A percentile compares a stretch with the other conserved stretches of the same genome.
These are phyloP conservation scores for Nettapus auritus DNA, from an alignment of 2,113 vertebrate species.

Conservation along the genomic window DNA sequence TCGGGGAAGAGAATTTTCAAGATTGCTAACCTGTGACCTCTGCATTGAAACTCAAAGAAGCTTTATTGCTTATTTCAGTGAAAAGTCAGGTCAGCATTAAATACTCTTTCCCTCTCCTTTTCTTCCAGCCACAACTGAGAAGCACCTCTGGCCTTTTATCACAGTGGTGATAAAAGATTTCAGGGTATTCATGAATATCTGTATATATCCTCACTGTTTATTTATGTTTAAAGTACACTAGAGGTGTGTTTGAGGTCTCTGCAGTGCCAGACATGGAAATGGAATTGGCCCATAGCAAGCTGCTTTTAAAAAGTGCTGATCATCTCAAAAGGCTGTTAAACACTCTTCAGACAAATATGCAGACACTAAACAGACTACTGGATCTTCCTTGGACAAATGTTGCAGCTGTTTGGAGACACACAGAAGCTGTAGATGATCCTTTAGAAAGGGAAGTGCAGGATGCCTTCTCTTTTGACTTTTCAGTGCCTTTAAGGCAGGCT, in stretches of 20 bases:
- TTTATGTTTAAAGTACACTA: not conserved
- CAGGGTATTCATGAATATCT: not conserved
- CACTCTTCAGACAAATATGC: constrained; percentile 10
- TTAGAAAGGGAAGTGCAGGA: not conserved
- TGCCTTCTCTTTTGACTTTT: not conserved
- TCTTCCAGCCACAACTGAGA: not conserved
- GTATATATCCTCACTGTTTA: not conserved
- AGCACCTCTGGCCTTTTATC: not conserved
- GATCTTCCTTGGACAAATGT: not conserved
- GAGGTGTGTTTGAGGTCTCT: not conserved
- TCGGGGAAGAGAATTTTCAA: not conserved
- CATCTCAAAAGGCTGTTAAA: not conserved
- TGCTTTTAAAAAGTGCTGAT: not conserved
- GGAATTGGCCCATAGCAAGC: not conserved
- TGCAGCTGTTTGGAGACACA: not conserved
- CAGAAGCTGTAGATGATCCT: not conserved
- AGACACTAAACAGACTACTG: constrained; percentile 1
- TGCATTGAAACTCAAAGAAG: not conserved
- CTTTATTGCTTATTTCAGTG: not conserved
- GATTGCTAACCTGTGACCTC: not conserved
- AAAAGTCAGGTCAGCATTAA: not conserved
- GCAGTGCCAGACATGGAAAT: not conserved
- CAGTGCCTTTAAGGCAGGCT: not conserved
- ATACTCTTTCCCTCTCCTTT: not conserved
- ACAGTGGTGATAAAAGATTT: not conserved